Evolutionary conservation across 2,113 vertebrate genomes (phyloP).

Genomic region (Halcyon malimbica): DNA sequence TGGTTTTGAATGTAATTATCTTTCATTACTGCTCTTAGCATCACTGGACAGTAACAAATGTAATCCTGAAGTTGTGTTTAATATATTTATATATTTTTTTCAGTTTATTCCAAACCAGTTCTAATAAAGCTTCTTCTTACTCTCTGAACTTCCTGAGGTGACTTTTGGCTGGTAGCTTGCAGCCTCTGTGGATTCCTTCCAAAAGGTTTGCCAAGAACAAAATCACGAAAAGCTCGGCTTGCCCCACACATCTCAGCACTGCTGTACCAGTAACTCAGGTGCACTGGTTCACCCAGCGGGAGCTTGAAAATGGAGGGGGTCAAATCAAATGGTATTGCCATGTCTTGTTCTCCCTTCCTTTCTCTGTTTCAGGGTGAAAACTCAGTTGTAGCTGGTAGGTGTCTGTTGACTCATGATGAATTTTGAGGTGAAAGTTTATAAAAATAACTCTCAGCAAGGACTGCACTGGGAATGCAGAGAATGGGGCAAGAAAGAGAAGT

Average conservation of each 20-base stretch:
- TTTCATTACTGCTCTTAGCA: rapidly evolving
- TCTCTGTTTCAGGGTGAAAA: not conserved
- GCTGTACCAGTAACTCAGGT: rapidly evolving
- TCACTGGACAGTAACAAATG: not conserved
- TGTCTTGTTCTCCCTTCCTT: not conserved
- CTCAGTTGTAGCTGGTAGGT: not conserved
- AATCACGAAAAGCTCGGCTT: rapidly evolving
- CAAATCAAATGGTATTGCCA: rapidly evolving
- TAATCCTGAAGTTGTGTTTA: not conserved
- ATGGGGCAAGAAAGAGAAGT: not conserved
- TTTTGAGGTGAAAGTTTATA: not conserved
- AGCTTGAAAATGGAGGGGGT: not conserved
- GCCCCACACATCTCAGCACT: rapidly evolving
- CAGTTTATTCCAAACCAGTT: not conserved
- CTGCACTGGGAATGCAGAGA: not conserved
- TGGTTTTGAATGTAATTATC: not conserved
- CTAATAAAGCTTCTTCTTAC: not conserved
- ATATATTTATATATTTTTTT: no score
- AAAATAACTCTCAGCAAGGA: not conserved
- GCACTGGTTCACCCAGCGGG: rapidly evolving
- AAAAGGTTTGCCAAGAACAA: not conserved
- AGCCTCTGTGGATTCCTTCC: not conserved
- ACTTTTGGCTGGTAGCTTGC: not conserved
- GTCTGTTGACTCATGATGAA: not conserved
- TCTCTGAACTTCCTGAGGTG: not conserved